Percentiles rank a stretch among this genome's conserved stretches.
Evolutionary conservation across 2,888 invertebrate species (phyloP).

Genomic region (Troides aeacus): DNA sequence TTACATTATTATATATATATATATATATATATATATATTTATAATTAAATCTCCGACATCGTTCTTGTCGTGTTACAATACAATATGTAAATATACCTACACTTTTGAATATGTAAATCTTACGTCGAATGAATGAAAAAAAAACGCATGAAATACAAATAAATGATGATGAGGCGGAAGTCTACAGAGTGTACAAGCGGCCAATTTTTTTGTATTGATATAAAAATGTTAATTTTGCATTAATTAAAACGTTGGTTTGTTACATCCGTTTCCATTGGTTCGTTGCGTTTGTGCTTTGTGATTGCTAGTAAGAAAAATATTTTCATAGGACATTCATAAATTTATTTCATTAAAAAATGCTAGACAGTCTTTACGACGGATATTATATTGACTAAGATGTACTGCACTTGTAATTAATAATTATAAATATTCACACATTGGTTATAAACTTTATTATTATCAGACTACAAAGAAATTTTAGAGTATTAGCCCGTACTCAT

Average conservation of each 20-base stretch:
- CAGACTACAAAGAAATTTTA: background rate
- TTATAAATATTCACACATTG: no score
- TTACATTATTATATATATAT: no score
- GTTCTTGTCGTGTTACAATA: background rate
- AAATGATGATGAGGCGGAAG: conserved; percentile 24
- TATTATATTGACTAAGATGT: background rate
- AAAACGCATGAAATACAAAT: conserved; percentile 10
- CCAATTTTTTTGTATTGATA: conserved; percentile 37
- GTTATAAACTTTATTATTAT: no score
- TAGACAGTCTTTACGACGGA: background rate
- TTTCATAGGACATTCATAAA: background rate
- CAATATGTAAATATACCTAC: background rate
- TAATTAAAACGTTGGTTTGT: conserved; percentile 33
- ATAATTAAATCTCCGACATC: conserved; percentile 27
- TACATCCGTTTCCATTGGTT: conserved; percentile 49
- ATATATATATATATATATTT: background rate
- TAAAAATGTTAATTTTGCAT: conserved; percentile 39
- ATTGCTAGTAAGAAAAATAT: background rate
- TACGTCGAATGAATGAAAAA: conserved; percentile 4
- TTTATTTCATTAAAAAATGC: background rate
- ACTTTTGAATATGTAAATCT: conserved; percentile 12
- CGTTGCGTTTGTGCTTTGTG: conserved; percentile 29
- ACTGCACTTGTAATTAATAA: no score
- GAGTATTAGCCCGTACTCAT: no score
- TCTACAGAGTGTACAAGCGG: conserved; percentile 18